These are phyloP conservation scores for Lates japonicus DNA, from an alignment of 2,797 vertebrate genomes.

Conservation along the genomic window DNA sequence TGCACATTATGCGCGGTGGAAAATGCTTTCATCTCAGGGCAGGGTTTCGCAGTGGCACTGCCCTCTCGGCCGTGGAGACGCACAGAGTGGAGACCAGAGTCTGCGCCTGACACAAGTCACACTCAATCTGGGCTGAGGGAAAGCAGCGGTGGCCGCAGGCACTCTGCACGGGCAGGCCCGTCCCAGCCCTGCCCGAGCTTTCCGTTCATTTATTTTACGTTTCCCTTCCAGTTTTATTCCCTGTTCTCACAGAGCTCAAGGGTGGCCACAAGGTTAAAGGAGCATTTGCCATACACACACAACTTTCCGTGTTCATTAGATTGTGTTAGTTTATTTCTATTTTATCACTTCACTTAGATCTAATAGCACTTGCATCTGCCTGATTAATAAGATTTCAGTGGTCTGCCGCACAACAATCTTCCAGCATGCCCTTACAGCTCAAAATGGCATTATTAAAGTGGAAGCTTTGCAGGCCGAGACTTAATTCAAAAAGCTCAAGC, in stretches of 20 bases:
- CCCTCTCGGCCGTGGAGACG: constrained; percentile 14
- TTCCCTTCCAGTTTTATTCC: constrained; percentile 25
- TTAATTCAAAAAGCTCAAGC: constrained; percentile 72
- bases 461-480: constrained; percentile 40
- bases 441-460: constrained; percentile 57
- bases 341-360: constrained; percentile 19
- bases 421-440: constrained; percentile 16
- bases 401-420: constrained; percentile 28
- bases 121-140: constrained; percentile 67
- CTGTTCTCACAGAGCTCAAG: constrained; percentile 28
- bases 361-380: constrained; percentile 11
- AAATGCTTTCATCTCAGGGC: constrained; percentile 56
- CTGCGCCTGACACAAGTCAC: constrained; percentile 59
- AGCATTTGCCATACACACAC: constrained; percentile 1
- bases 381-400: constrained; percentile 42
- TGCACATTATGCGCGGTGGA: constrained; percentile 48
- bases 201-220: constrained; percentile 57
- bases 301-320: constrained; percentile 16
- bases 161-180: neutral
- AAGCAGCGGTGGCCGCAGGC: constrained; percentile 57
- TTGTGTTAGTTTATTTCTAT: constrained; percentile 4
- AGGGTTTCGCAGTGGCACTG: constrained; percentile 18
- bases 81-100: constrained; percentile 22
- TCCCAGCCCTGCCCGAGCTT: constrained; percentile 16
- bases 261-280: constrained; percentile 33